Conservation (phyloP, 2,113 vertebrate genomes). For the Lampris megalopsis region DNA sequence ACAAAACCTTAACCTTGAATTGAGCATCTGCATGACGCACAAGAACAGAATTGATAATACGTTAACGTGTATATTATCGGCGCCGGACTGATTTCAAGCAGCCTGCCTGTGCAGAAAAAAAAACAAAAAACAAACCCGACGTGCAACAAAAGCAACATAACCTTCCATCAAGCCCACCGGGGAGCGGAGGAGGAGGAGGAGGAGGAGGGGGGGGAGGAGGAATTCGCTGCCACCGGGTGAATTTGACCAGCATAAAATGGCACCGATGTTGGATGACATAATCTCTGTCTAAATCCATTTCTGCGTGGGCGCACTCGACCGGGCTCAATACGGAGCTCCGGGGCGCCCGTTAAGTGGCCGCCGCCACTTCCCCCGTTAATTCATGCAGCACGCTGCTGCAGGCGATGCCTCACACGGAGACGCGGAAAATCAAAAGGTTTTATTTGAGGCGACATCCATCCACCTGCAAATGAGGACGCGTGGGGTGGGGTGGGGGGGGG, state of each 20-base stretch:
- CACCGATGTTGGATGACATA: conserved; percentile 64
- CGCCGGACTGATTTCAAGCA: too few relatives aligned
- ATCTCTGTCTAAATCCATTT: conserved; percentile 79
- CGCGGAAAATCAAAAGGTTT: conserved; percentile 19
- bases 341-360: conserved; percentile 74
- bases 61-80: too few relatives aligned
- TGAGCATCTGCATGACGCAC: too few relatives aligned
- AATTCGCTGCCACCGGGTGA: conserved; percentile 40
- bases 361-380: conserved; percentile 72
- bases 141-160: not conserved
- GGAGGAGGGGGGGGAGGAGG: conserved; percentile 2
- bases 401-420: conserved; percentile 42
- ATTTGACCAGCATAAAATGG: conserved; percentile 56
- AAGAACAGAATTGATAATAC: too few relatives aligned
- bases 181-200: not conserved
- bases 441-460: conserved; percentile 2
- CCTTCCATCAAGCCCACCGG: conserved; percentile 30
- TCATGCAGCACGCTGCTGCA: conserved; percentile 56
- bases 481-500: too few relatives aligned
- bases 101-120: too few relatives aligned
- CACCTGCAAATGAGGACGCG: not conserved
- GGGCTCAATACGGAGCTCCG: conserved; percentile 74
- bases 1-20: too few relatives aligned
- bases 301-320: conserved; percentile 71
- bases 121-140: too few relatives aligned